Base-by-base conservation (phyloP, 2,113 vertebrate genomes). In the Melanotaenia duboulayi region DNA sequence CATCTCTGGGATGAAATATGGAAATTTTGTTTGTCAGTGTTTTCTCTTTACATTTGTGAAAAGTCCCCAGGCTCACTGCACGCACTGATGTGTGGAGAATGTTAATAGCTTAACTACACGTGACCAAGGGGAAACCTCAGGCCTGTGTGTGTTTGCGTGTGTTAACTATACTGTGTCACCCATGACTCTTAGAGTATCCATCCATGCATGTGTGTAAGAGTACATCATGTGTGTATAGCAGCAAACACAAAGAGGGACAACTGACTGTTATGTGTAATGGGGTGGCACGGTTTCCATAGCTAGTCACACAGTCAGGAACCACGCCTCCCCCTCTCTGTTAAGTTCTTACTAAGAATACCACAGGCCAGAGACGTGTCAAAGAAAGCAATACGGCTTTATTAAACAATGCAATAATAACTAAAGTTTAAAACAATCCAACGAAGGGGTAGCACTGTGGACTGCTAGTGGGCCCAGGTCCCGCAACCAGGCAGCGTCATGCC, bases 11-110 rank as follows among this genome's bases (percentile, higher is more conserved):
- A 66, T 37, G 24, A 78, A 56, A 58, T 14, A 17, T 44, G 23
- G n/a, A 79, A 12, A 74, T 74, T 65, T 78, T 37, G 78, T 80
- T 87, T 83, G 66, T 75, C 80, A 73, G 48, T 65, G 23, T 60
- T 75, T 82, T 74, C 64, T 76, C 71, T 60, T 79, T 86, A 75
- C 64, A 42, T 80, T 66, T 64, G 58, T 69, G 22, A 63, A 66
- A 71, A 73, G 51, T 77, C 76, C 74, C 60, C 20, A 0, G 58
- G 76, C 71, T 80, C 66, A 49, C 25, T 59, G 63, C 61, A 44
- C 7, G 57, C 75, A 80, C 39, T 40, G 25, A 71, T 58, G 81
- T 80, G 75, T 76, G 59, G 39, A 74, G 50, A 65, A 67, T 68
- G 20, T 60, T 81, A 71, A 81, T 76, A 77, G 71, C 73, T 71